A percentile compares a stretch with the other conserved stretches of the same genome.
Evolutionary conservation across 2,113 vertebrate species (phyloP).

Genomic region (Heptranchias perlo): DNA sequence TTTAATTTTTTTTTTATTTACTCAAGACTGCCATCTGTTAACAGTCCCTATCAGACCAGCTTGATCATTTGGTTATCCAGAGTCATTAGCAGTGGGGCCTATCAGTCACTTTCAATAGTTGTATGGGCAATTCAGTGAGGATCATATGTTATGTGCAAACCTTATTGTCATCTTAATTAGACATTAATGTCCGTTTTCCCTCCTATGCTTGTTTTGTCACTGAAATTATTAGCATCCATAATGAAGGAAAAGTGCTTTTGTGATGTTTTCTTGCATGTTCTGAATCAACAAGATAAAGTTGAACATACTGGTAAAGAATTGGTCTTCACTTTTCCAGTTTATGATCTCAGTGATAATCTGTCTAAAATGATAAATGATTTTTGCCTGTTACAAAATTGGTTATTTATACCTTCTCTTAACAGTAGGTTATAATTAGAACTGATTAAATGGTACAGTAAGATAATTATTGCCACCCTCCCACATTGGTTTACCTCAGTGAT

Average conservation of each 20-base stretch:
- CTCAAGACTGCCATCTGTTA: background rate
- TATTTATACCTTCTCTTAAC: background rate
- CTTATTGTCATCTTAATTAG: conserved; percentile 15
- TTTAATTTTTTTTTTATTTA: background rate
- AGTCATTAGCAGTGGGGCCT: background rate
- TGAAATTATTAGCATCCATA: background rate
- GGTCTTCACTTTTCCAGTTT: background rate
- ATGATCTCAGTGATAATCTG: background rate
- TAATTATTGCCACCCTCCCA: background rate
- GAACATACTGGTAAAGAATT: background rate
- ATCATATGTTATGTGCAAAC: background rate
- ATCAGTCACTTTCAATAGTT: conserved; percentile 17
- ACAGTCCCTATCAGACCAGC: background rate
- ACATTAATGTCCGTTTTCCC: conserved; percentile 5
- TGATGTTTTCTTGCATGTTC: background rate
- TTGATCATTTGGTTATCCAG: background rate
- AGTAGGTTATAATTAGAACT: background rate
- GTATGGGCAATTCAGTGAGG: background rate
- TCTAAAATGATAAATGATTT: background rate
- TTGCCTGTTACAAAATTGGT: background rate
- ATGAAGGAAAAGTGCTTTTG: background rate
- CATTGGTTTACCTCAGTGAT: background rate
- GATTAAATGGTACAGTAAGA: background rate
- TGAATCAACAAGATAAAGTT: conserved; percentile 1
- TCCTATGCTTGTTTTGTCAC: conserved; percentile 2